Evolutionary conservation across 2,113 vertebrate species (phyloP).

Genomic region (Oostethus manadensis): DNA sequence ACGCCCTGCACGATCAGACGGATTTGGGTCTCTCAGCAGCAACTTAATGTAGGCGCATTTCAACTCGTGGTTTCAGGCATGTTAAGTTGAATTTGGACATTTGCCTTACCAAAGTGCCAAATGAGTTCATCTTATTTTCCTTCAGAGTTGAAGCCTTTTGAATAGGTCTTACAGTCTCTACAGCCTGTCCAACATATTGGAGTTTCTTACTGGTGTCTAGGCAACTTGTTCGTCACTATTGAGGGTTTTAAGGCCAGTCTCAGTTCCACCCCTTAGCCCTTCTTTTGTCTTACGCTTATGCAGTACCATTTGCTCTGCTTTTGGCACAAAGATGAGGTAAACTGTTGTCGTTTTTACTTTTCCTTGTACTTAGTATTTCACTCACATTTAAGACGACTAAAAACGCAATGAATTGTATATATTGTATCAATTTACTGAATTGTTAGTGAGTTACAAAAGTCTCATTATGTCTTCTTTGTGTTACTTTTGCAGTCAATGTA

Average conservation of each 20-base stretch:
- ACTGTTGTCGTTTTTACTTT: neutral
- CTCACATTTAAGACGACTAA: neutral
- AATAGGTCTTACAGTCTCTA: constrained; percentile 43
- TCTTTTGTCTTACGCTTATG: too few species aligned
- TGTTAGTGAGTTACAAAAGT: too few species aligned
- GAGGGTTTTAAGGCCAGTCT: constrained; percentile 13
- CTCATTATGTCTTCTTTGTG: neutral
- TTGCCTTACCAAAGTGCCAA: constrained; percentile 4
- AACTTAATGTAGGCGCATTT: constrained; percentile 35
- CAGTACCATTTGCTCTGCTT: constrained; percentile 16
- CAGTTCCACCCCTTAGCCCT: too few species aligned
- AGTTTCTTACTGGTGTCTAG: constrained; percentile 35
- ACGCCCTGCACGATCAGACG: too few species aligned
- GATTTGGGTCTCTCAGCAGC: constrained; percentile 18
- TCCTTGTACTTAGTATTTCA: neutral
- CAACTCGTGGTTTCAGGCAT: constrained; percentile 6
- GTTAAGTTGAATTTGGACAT: constrained; percentile 17
- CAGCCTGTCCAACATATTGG: constrained; percentile 31
- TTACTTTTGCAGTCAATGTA: constrained; percentile 76
- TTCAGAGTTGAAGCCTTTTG: constrained; percentile 19
- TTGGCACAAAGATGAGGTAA: constrained; percentile 49
- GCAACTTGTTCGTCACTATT: constrained; percentile 34
- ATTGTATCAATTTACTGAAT: neutral
- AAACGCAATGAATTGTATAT: neutral
- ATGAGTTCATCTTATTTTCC: constrained; percentile 32